A percentile compares a stretch with the other conserved stretches of the same genome.
phyloP scores from a whole-genome alignment of 2,113 vertebrate species.

The Turdus rufiventris region DNA sequence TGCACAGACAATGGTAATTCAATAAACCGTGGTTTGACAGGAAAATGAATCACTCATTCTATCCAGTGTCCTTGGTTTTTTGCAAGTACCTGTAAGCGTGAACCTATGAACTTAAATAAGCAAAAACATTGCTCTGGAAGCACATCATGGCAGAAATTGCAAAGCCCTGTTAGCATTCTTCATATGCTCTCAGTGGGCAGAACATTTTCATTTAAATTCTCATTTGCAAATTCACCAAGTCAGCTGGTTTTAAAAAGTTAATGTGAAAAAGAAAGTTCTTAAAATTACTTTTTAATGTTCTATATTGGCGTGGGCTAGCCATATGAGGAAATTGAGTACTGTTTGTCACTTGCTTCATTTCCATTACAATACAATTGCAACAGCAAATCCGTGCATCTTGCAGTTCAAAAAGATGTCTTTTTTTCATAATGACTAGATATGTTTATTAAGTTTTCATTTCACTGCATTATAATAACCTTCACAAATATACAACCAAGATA shows the following conservation, averaged over 20 bases:
- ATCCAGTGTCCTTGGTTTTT: not conserved
- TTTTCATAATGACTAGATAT: not conserved
- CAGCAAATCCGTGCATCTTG: not conserved
- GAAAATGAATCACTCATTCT: not conserved
- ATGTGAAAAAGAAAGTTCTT: slow-evolving; percentile 28
- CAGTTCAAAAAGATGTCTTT: not conserved
- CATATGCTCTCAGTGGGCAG: not conserved
- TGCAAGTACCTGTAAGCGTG: not conserved
- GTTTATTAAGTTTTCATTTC: slow-evolving; percentile 53
- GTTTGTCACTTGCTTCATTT: slow-evolving; percentile 35
- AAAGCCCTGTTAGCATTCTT: not conserved
- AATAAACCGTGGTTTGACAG: not conserved
- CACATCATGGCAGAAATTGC: not conserved
- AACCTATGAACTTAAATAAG: not conserved
- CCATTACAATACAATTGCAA: not conserved
- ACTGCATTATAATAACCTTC: slow-evolving; percentile 27
- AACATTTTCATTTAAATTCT: slow-evolving; percentile 39
- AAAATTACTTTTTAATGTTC: slow-evolving; percentile 56
- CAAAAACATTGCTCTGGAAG: not conserved
- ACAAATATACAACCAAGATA: slow-evolving; percentile 7
- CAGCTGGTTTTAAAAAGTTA: slow-evolving; percentile 37
- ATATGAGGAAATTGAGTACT: not conserved
- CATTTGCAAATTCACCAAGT: slow-evolving; percentile 27
- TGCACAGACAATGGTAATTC: rapidly evolving
- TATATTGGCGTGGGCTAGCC: not conserved